Conservation (phyloP, 1,140 invertebrate genomes). For the Pseudomyrmex flavicornis region DNA sequence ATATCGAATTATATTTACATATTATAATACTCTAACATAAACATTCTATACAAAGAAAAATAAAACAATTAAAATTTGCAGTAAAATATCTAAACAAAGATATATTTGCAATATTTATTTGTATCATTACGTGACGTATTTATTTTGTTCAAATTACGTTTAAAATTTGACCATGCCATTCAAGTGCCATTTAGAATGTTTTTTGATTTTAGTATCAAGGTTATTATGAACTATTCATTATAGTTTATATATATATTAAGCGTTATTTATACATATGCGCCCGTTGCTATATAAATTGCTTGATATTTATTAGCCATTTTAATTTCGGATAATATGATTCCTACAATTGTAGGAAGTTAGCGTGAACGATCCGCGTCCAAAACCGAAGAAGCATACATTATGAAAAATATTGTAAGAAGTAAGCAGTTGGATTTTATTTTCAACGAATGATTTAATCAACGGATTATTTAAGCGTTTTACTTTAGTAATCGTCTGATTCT, state of each 20-base stretch:
- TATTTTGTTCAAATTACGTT: slow-evolving; percentile 17
- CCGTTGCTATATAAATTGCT: slow-evolving; percentile 19
- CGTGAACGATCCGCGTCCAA: slow-evolving; percentile 62
- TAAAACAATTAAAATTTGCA: neutral
- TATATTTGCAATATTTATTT: slow-evolving; percentile 53
- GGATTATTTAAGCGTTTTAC: slow-evolving; percentile 37
- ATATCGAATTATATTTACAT: slow-evolving; percentile 6
- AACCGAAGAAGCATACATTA: slow-evolving; percentile 50
- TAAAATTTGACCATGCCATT: slow-evolving; percentile 47
- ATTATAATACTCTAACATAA: slow-evolving; percentile 28
- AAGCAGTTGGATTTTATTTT: slow-evolving; percentile 42
- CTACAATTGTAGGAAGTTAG: slow-evolving; percentile 30
- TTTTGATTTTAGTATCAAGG: slow-evolving; percentile 19
- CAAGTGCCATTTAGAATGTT: slow-evolving; percentile 51
- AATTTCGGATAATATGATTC: slow-evolving; percentile 50
- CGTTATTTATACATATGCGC: slow-evolving; percentile 3
- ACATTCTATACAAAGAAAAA: slow-evolving; percentile 34
- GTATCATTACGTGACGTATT: no score
- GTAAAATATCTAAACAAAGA: slow-evolving; percentile 5
- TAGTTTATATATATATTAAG: slow-evolving; percentile 38
- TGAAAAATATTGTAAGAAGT: slow-evolving; percentile 55
- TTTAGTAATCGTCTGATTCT: slow-evolving; percentile 37
- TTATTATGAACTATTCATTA: slow-evolving; percentile 12
- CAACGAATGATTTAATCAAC: slow-evolving; percentile 39
- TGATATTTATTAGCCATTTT: slow-evolving; percentile 17